Conservation (phyloP, 2,797 vertebrate genomes). For the Okamejei kenojei region DNA sequence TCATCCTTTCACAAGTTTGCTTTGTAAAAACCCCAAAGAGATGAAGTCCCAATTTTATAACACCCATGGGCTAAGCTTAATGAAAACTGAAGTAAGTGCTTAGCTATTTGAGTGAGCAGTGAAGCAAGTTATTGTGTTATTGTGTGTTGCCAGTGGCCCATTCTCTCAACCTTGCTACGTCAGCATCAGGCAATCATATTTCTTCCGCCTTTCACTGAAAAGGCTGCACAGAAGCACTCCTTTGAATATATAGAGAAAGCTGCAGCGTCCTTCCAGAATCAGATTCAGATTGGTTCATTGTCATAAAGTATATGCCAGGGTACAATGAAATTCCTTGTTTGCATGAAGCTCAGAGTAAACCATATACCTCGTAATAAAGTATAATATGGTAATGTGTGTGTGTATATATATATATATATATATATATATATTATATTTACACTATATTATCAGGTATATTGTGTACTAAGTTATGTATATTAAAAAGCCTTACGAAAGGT, state of each 20-base stretch:
- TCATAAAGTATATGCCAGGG: too few species aligned
- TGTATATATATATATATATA: too few species aligned
- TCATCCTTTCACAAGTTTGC: not conserved
- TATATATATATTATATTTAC: too few species aligned
- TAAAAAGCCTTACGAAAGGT: too few species aligned
- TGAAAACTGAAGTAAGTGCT: not conserved
- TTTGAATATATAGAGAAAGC: not conserved
- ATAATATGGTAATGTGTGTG: too few species aligned
- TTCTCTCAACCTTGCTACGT: not conserved
- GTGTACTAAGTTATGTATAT: too few species aligned
- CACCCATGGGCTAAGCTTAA: conserved; percentile 11
- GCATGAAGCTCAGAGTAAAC: too few species aligned
- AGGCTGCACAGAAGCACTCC: not conserved
- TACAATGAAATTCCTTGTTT: too few species aligned
- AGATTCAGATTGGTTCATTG: too few species aligned
- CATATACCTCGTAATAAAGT: too few species aligned
- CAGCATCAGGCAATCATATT: not conserved
- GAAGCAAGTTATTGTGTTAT: conserved; percentile 14
- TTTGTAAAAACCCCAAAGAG: not conserved
- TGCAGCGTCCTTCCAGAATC: too few species aligned
- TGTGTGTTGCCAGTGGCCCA: not conserved
- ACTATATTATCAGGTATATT: too few species aligned
- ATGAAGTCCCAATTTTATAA: not conserved
- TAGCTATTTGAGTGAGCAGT: not conserved
- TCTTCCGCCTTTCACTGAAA: not conserved